phyloP scores from a whole-genome alignment of 2,888 invertebrate species.

The Pristionchus japonicus region DNA sequence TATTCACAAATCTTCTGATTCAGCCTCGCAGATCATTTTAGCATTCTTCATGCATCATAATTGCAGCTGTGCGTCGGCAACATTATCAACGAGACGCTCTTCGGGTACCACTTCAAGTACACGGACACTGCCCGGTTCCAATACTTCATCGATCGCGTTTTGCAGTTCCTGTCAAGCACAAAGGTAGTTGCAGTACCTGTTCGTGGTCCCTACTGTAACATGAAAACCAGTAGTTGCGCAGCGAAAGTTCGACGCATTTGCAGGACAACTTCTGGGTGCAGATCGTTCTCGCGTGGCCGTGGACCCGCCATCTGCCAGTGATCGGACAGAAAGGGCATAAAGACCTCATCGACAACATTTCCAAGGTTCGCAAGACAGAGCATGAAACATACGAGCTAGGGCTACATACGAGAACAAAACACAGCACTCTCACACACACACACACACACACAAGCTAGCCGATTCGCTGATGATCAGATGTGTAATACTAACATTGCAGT shows the following conservation, averaged over 20 bases:
- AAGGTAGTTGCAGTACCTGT: neutral
- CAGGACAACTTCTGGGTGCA: conserved; percentile 14
- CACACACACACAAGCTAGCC: no score
- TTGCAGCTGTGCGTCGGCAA: conserved; percentile 61
- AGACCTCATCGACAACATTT: neutral
- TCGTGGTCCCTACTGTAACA: neutral
- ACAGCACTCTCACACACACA: no score
- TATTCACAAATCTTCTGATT: neutral
- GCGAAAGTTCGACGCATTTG: neutral
- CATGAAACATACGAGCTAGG: neutral
- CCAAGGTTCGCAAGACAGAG: neutral
- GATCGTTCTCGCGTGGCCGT: neutral
- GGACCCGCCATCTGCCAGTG: neutral
- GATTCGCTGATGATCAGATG: no score
- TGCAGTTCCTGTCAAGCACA: conserved; percentile 31
- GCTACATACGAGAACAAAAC: neutral
- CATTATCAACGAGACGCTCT: conserved; percentile 59
- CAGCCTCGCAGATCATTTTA: no score
- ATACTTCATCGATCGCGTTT: conserved; percentile 50
- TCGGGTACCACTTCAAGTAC: conserved; percentile 56
- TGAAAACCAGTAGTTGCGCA: neutral
- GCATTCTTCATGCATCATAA: no score
- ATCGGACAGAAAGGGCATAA: neutral
- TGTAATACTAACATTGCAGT: neutral
- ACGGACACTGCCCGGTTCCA: conserved; percentile 52